Evolutionary conservation across 2,113 vertebrate genomes (phyloP).

Genomic region (Stegastes partitus): DNA sequence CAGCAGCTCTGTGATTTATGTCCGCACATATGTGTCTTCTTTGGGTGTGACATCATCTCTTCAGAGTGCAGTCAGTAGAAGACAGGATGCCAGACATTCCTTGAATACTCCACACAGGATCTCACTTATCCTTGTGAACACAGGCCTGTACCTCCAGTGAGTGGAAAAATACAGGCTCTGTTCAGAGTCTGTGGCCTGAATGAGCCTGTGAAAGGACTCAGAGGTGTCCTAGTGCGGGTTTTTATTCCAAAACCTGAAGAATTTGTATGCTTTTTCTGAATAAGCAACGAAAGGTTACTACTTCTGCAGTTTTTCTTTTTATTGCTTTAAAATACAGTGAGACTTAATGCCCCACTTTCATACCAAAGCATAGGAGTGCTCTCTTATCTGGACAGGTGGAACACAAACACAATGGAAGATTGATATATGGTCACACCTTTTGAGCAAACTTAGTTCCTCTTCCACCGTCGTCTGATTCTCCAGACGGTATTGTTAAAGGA

Average conservation of each 20-base stretch:
- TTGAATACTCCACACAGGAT: slow-evolving; percentile 75
- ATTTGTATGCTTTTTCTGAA: not conserved
- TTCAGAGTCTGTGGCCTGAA: slow-evolving; percentile 22
- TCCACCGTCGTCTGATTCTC: slow-evolving; percentile 59
- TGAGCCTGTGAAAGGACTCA: slow-evolving; percentile 19
- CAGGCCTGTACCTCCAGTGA: slow-evolving; percentile 44
- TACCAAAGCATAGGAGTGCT: not conserved
- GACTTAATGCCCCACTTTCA: not conserved
- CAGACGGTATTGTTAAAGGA: slow-evolving; percentile 46
- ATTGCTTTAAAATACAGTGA: too few relatives aligned
- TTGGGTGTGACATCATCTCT: slow-evolving; percentile 71
- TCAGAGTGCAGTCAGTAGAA: slow-evolving; percentile 46
- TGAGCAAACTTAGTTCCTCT: slow-evolving; percentile 5
- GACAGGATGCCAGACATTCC: slow-evolving; percentile 78
- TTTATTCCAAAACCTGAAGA: not conserved
- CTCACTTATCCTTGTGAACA: slow-evolving; percentile 74
- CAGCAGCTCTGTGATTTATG: slow-evolving; percentile 21
- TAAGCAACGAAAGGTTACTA: not conserved
- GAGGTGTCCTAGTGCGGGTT: not conserved
- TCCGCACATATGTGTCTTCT: slow-evolving; percentile 41
- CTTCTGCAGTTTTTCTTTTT: too few relatives aligned
- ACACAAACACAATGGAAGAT: slow-evolving; percentile 1
- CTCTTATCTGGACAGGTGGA: slow-evolving; percentile 17
- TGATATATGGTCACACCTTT: not conserved
- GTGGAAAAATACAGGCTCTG: slow-evolving; percentile 79